Conservation (phyloP, 2,797 vertebrate genomes). For the Arctocebus calabarensis region DNA sequence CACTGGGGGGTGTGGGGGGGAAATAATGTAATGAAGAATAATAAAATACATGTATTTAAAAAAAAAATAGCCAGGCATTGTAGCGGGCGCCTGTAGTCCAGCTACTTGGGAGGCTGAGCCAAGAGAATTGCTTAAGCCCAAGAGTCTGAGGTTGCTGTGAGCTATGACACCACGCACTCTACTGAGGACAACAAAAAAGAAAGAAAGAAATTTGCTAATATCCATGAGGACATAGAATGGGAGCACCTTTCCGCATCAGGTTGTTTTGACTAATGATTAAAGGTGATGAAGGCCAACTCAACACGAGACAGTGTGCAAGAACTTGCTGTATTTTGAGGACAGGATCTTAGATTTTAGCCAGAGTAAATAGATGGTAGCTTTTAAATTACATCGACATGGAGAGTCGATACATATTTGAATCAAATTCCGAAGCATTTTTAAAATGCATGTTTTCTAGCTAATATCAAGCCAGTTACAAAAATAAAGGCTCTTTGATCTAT, state of each 20-base stretch:
- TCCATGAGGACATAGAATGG: background rate
- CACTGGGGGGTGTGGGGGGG: no score
- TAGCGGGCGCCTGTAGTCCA: no score
- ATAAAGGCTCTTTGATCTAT: background rate
- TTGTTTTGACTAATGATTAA: background rate
- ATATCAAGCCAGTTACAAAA: constrained; percentile 49
- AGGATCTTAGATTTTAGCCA: constrained; percentile 3
- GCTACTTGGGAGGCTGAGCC: no score
- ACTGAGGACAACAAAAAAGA: no score
- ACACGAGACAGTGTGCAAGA: background rate
- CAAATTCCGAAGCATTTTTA: constrained; percentile 35
- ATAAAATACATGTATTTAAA: no score
- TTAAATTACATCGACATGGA: background rate
- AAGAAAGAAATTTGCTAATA: background rate
- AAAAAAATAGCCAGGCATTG: no score
- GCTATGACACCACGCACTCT: no score
- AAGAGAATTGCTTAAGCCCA: no score
- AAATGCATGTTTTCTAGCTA: background rate
- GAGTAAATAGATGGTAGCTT: background rate
- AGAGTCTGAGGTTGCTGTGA: no score
- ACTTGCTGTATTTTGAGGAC: constrained; percentile 4
- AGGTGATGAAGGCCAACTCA: background rate
- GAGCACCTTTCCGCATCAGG: background rate
- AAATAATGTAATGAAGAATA: no score
- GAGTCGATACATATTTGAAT: background rate